Base-by-base conservation (phyloP, 1,140 invertebrate genomes). In the Sminthurinus signatus region DNA sequence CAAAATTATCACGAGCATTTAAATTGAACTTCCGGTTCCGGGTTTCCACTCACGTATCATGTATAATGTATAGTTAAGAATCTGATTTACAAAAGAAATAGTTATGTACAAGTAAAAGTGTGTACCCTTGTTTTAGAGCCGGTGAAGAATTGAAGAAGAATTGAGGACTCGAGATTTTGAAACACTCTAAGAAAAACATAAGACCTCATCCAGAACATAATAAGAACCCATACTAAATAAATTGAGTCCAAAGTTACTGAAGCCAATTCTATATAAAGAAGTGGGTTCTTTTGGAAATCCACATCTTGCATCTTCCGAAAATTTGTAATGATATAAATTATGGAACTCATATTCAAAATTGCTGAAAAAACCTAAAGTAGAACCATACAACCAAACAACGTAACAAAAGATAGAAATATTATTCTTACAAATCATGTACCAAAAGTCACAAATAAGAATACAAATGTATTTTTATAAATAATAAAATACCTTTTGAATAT, bases 231-330 rank as follows among this genome's bases (percentile, higher is more conserved):
- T 14, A 31, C 3, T 27, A 42, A 17, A 29, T 39, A 57, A 39
- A 57, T 42, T 14, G 28, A 32, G 31, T 42, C 54, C 17, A 57
- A 29, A 15, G 54, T 42, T 4, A 57, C 54, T 8, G 14, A 32
- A 2, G 54, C 54, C 28, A 57, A 29, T 36, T 36, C 31, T 12
- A 57, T 57, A 29, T 57, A 57, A 4, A 57, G 23, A 2, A 57
- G 31, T 17, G 54, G 54, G 21, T 57, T 42, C 36, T 57, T 57
- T n/a, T 36, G 29, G 19, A 57, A 57, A 57, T 57, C 54, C 36
- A 23, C 19, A 3, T 57, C 54, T 36, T 42, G 28, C 31, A 57
- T 57, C 36, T 39, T 57, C n/a, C 54, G 54, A 28, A 57, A 42
- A 42, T 57, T 57, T 36, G 54, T 57, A 10, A 57, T 3, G 36